These are phyloP conservation scores for Stictocephala bisonia DNA, from an alignment of 2,888 invertebrate species.

Conservation along the genomic window DNA sequence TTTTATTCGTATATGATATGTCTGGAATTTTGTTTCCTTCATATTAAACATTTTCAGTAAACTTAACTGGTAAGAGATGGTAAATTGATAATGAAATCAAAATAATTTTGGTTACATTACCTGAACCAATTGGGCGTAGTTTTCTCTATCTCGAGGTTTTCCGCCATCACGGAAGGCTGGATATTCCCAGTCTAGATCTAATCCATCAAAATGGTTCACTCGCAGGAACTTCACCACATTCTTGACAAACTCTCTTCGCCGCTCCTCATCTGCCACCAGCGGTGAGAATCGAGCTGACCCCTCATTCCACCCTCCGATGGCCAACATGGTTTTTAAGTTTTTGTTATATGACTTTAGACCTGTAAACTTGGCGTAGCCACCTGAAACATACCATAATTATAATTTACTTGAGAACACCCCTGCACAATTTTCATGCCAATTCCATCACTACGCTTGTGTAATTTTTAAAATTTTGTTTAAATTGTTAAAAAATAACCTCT, in stretches of 20 bases:
- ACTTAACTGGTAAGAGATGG: too few relatives aligned
- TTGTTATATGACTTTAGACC: conserved; percentile 94
- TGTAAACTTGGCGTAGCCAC: conserved; percentile 94
- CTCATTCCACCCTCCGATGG: conserved; percentile 95
- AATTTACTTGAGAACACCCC: not conserved
- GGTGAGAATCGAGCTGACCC: conserved; percentile 88
- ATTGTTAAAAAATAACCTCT: too few relatives aligned
- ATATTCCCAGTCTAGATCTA: conserved; percentile 94
- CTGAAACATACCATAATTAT: conserved; percentile 65
- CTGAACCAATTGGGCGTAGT: conserved; percentile 88
- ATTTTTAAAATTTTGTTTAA: not conserved
- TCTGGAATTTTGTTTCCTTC: too few relatives aligned
- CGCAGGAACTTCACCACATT: conserved; percentile 87
- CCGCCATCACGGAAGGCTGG: conserved; percentile 81
- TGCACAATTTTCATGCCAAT: too few relatives aligned
- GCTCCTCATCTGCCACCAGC: conserved; percentile 83
- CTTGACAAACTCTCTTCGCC: conserved; percentile 84
- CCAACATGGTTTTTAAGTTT: conserved; percentile 88
- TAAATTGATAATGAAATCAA: too few relatives aligned
- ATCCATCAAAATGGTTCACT: conserved; percentile 92
- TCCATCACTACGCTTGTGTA: not conserved
- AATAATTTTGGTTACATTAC: too few relatives aligned
- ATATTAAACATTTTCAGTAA: too few relatives aligned
- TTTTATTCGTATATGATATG: too few relatives aligned
- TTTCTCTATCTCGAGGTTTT: conserved; percentile 81